A percentile compares a stretch with the other conserved stretches of the same genome.
These are phyloP conservation scores for Aptenodytes patagonicus DNA, from an alignment of 2,113 vertebrate genomes.

Conservation along the genomic window DNA sequence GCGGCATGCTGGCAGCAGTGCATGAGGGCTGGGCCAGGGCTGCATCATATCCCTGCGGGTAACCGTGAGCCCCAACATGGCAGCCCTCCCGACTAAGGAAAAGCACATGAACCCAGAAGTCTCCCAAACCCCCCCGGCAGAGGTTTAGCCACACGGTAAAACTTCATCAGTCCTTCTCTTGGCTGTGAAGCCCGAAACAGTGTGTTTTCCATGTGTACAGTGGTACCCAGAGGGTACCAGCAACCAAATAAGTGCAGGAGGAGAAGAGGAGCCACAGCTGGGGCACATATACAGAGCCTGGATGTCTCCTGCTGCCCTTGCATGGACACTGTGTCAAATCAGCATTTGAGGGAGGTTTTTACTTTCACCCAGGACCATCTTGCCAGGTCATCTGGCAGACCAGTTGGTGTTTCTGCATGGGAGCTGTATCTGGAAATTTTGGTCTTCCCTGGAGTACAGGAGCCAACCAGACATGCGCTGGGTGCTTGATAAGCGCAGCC, in stretches of 20 bases:
- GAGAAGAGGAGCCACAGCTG: not conserved
- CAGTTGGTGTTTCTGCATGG: not conserved
- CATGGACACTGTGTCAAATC: not conserved
- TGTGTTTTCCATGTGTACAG: not conserved
- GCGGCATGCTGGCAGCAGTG: fast-evolving
- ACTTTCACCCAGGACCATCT: not conserved
- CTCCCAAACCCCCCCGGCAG: not conserved
- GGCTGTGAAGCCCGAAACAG: not conserved
- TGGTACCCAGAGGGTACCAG: not conserved
- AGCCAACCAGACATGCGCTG: not conserved
- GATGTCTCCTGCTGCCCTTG: not conserved
- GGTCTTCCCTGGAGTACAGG: not conserved
- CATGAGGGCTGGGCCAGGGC: not conserved
- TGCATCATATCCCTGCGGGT: not conserved
- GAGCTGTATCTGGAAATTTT: not conserved
- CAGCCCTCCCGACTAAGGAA: not conserved
- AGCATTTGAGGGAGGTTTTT: not conserved
- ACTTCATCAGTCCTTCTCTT: not conserved
- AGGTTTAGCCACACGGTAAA: not conserved
- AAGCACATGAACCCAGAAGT: not conserved
- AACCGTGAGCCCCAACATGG: not conserved
- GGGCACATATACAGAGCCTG: not conserved
- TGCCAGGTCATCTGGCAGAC: not conserved
- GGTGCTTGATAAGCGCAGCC: not conserved
- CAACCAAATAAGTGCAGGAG: not conserved